Evolutionary conservation across 2,113 vertebrate species (phyloP), one percentile per base, ranked within the genome.

Genomic region (Tachuris rubrigastra): DNA sequence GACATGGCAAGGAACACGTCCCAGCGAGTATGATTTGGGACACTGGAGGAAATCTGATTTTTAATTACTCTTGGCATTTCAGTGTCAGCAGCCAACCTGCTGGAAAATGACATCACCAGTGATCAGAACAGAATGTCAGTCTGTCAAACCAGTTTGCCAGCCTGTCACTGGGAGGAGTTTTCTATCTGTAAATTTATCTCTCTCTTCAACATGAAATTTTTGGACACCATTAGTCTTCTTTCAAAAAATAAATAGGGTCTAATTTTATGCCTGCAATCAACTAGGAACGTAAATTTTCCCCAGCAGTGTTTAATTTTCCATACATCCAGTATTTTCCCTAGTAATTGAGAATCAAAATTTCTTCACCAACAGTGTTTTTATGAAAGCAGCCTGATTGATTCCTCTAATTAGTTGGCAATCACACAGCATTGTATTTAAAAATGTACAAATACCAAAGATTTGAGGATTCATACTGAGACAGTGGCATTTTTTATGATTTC

Each of bases 321-420:
- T 23, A 11, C 4, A 67, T 22, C 25, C 76, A 47, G 5, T 47
- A 27, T 93, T 90, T 89, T 53, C 28, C 37, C 24, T n/a, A 52
- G 58, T 63, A 68, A 84, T 6, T 68, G 75, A 66, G 76, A 76
- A 87, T 49, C 25, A 24, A 18, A 47, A 24, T 76, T 89, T 62
- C 67, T 59, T 77, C 2, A 0, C 46, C 42, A 74, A 7, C 60
- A 39, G 25, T 4, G 10, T 31, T 84, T 59, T 77, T 56, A 77
- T 55, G 68, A 91, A 75, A 68, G 30, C 59, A 80, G 50, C 27
- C 27, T 39, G 67, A 81, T 37, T 69, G 56, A 59, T 86, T 59
- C 67, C 47, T 91, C 93, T 86, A 91, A 88, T 88, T 85, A 87
- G 67, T 46, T 85, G 87, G 33, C 42, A 88, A 59, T 85, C 78